Evolutionary conservation across 2,113 vertebrate genomes (phyloP), one percentile per base, ranked within the genome.

Genomic region (Nycticorax nycticorax): DNA sequence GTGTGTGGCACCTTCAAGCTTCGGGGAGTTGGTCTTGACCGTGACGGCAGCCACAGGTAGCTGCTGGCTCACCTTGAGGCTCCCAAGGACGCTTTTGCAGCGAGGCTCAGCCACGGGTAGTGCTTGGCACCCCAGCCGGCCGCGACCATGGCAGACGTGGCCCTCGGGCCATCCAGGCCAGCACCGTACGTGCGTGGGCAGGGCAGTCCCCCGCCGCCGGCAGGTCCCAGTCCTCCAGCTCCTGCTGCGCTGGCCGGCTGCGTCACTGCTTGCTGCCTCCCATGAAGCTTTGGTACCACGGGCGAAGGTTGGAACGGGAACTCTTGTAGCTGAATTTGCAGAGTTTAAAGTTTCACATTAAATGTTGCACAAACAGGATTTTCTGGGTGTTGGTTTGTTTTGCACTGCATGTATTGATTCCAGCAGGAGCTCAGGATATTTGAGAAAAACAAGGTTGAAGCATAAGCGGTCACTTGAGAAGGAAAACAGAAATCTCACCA

Each of bases 131-230:
- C 77, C 1, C 3, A 52, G 73, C n/a, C 12, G n/a, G 41, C 79
- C 53, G 79, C 2, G 37, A 8, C 45, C 27, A 1, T 0, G 0
- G 35, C 78, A 32, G 8, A 2, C 0, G 5, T 0, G 1, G 19
- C 16, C 30, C 59, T 69, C 2, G 4, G 59, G 72, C 37, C 7
- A 0, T 3, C 50, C 4, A 20, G 14, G 77, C 47, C 52, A 19
- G 74, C 20, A 0, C 37, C 2, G 3, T 15, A 4, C 0, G 0
- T 14, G 48, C 41, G 50, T 16, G 3, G 23, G 33, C 66, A 50
- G 47, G 45, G 45, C 26, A 4, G 23, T 18, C 28, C 28, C 47
- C 26, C 37, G 1, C 19, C 0, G 0, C 62, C 1, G 32, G 83
- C 73, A 4, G 39, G 10, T 35, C 19, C 41, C 80, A 3, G 41